Evolutionary conservation across 2,888 invertebrate species (phyloP), one percentile per base, ranked within the genome.

Genomic region (Labia minor): DNA sequence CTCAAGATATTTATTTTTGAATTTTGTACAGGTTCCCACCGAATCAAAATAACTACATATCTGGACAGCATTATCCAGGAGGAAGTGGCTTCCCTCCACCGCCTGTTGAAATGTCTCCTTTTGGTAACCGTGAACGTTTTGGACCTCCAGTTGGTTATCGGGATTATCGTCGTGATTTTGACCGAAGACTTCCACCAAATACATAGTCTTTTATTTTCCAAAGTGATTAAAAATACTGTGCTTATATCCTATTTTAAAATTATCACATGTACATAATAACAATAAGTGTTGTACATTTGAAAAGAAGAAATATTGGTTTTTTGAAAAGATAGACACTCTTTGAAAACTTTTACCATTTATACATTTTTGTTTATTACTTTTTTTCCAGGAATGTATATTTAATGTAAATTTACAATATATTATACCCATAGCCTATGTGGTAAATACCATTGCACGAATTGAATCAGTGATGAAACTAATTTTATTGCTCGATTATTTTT

Each of bases 161-260:
- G 68, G 79, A 79, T 67, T 79, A 78, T 68, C 74, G 85, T 68
- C 77, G 86, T 69, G 86, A 86, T 73, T 86, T 85, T 72, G 86
- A 86, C 73, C 79, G 86, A 69, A 81, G 86, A 71, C 85, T 85
- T 68, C 71, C 72, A 10, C 84, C 85, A 21, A 69, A 71, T 19
- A 72, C 49, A 14, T 64, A 37, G 37, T 19, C 37, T 21, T 33
- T 33, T 8, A 21, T 64, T 64, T 37, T 21, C 33, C 33, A 64
- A 26, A 64, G 64, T 64, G 64, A 21, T 64, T 21, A 21, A n/a
- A n/a, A 64, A 1, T 19, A 14, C 18, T n/a, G 33, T 64, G 19
- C 19, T 14, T n/a, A 21, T 16, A 18, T 18, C 1, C 16, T 18
- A 6, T 19, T 19, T 16, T 8, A 8, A 26, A 37, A 2, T 10